phyloP scores from a whole-genome alignment of 2,113 vertebrate genomes.

The Clarias macrocephalus region DNA sequence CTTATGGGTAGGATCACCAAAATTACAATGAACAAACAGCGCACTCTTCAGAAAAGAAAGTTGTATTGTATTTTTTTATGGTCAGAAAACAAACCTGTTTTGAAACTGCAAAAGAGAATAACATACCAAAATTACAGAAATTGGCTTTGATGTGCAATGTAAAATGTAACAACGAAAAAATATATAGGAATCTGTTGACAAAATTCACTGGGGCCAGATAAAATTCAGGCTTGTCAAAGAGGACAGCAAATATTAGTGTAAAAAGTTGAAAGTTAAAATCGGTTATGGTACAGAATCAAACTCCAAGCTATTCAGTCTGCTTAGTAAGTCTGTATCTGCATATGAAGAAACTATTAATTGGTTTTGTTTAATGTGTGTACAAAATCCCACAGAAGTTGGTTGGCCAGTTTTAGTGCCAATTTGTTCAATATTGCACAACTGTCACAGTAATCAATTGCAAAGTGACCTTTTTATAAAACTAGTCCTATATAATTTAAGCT shows the following conservation, averaged over 20 bases:
- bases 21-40: conserved; percentile 13
- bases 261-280: neutral
- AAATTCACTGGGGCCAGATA: neutral
- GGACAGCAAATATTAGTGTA: neutral
- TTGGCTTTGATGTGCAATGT: conserved; percentile 57
- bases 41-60: neutral
- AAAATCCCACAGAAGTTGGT: neutral
- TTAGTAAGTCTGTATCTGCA: conserved; percentile 3
- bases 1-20: conserved; percentile 30
- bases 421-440: neutral
- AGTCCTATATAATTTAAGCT: neutral
- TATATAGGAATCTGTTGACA: conserved; percentile 57
- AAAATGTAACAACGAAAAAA: conserved; percentile 62
- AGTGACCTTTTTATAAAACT: neutral
- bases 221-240: neutral
- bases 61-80: neutral
- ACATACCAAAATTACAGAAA: conserved; percentile 31
- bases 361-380: neutral
- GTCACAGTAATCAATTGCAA: conserved; percentile 23
- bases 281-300: conserved; percentile 17
- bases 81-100: conserved; percentile 25
- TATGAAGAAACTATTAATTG: neutral
- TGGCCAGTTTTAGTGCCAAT: neutral
- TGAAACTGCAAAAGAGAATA: conserved; percentile 35
- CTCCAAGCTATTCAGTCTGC: conserved; percentile 13